phyloP scores from a whole-genome alignment of 2,113 vertebrate species.

The Gadus chalcogrammus region DNA sequence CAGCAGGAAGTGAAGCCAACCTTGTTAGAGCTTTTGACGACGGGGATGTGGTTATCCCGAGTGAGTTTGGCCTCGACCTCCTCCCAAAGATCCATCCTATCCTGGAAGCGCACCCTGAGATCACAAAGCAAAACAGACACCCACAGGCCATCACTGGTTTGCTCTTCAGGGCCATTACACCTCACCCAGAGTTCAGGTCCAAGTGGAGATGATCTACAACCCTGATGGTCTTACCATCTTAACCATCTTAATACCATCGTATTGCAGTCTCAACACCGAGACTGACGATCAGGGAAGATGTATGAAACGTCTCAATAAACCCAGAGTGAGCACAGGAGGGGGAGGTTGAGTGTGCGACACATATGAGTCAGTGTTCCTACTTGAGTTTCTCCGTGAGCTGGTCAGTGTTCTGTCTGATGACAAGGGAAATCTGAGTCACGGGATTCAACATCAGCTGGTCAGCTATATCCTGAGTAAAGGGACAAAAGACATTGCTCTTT shows the following conservation, averaged over 20 bases:
- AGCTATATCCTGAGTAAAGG: conserved; percentile 73
- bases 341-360: neutral
- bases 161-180: neutral
- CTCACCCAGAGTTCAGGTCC: neutral
- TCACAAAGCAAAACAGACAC: conserved; percentile 4
- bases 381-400: conserved; percentile 92
- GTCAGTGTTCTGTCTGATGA: conserved; percentile 90
- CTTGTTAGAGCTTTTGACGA: conserved; percentile 89
- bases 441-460: conserved; percentile 89
- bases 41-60: conserved; percentile 82
- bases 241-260: neutral
- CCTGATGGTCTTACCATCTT: neutral
- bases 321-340: neutral
- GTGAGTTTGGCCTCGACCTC: conserved; percentile 87
- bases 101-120: conserved; percentile 87
- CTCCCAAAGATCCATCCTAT: conserved; percentile 83
- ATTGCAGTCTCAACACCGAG: conserved; percentile 16
- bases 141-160: neutral
- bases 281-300: conserved; percentile 30
- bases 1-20: conserved; percentile 53
- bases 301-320: conserved; percentile 6
- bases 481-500: neutral
- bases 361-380: conserved; percentile 67
- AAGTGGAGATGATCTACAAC: too few species aligned
- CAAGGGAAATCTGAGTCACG: conserved; percentile 86